A percentile compares a stretch with the other conserved stretches of the same genome.
Conservation (phyloP, 2,888 invertebrate genomes). For the Lingula anatina region DNA sequence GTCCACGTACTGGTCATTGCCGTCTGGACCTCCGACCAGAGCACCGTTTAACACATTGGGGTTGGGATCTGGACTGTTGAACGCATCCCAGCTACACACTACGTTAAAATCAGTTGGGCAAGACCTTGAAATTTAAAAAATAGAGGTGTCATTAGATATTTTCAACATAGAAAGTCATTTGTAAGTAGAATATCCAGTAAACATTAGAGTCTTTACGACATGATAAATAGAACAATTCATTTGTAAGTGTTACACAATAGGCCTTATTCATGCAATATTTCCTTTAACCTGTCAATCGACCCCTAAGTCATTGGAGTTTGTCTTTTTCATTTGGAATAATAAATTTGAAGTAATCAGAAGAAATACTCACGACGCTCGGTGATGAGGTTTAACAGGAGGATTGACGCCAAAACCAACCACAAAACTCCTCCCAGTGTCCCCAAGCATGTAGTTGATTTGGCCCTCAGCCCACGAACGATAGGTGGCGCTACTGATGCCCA, state of each 20-base stretch:
- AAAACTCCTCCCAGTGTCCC: conserved; percentile 9
- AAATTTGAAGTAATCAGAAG: too few species aligned
- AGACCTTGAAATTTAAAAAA: conserved; percentile 10
- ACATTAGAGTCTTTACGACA: too few species aligned
- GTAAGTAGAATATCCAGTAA: too few species aligned
- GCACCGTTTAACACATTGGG: conserved; percentile 27
- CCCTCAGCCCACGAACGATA: not conserved
- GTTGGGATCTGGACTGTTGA: conserved; percentile 17
- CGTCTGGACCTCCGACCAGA: conserved; percentile 30
- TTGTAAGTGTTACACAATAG: too few species aligned
- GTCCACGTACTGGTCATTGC: conserved; percentile 30
- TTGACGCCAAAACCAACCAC: conserved; percentile 15
- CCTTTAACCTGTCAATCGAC: too few species aligned
- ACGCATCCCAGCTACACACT: conserved; percentile 16
- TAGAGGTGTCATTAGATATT: too few species aligned
- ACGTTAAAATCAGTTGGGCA: conserved; percentile 14
- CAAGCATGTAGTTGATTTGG: conserved; percentile 1
- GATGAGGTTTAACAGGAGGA: conserved; percentile 14
- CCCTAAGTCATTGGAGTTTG: too few species aligned
- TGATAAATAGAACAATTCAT: too few species aligned
- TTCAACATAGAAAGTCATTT: too few species aligned
- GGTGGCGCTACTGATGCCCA: not conserved
- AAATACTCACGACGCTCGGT: too few species aligned
- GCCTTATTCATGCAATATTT: too few species aligned
- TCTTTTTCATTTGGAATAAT: too few species aligned